Evolutionary conservation across 2,888 invertebrate species (phyloP).

Genomic region (Panzeria rudis): DNA sequence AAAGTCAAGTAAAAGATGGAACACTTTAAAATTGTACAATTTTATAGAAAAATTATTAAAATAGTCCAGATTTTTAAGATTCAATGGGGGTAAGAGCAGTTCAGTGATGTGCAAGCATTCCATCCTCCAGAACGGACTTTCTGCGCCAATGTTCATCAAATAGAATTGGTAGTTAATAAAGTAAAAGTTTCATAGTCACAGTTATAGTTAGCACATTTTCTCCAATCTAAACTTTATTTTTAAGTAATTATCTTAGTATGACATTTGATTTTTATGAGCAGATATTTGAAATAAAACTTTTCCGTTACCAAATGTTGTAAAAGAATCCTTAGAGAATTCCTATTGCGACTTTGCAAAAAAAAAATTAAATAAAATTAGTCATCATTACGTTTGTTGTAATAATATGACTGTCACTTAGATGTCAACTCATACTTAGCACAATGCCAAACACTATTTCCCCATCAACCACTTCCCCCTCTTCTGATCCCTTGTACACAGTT

Average conservation of each 20-base stretch:
- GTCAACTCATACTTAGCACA: constrained; percentile 67
- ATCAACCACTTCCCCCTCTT: neutral
- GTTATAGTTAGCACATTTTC: neutral
- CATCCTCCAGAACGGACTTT: too few species aligned
- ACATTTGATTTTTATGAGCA: constrained; percentile 52
- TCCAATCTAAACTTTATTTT: neutral
- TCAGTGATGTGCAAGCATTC: too few species aligned
- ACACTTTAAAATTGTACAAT: too few species aligned
- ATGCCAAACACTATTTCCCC: constrained; percentile 29
- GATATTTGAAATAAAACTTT: constrained; percentile 40
- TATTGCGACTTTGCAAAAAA: constrained; percentile 28
- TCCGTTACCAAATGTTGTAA: constrained; percentile 17
- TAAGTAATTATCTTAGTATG: constrained; percentile 38
- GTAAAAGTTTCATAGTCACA: neutral
- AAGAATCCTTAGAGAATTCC: constrained; percentile 60
- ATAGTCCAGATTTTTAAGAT: too few species aligned
- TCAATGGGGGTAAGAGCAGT: too few species aligned
- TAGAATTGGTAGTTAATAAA: neutral
- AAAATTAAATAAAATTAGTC: constrained; percentile 58
- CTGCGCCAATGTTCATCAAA: neutral
- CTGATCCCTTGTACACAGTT: constrained; percentile 63
- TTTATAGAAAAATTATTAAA: too few species aligned
- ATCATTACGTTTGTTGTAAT: constrained; percentile 69
- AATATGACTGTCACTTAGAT: constrained; percentile 73
- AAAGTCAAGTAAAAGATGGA: too few species aligned